These are phyloP conservation scores for Corvus hawaiiensis DNA, from an alignment of 2,113 vertebrate species.

Conservation along the genomic window DNA sequence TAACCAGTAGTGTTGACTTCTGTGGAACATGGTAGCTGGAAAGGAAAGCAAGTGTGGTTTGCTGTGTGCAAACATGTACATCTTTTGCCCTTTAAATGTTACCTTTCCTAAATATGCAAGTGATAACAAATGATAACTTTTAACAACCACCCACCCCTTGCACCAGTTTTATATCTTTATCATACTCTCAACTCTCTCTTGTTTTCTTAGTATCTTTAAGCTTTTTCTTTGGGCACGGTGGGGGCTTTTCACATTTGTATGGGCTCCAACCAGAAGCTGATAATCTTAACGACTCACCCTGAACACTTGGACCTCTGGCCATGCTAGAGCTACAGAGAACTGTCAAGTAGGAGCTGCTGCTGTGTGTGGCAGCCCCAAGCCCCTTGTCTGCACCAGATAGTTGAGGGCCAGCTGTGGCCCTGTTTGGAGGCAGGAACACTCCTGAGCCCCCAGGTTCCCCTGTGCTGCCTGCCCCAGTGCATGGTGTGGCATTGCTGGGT, in stretches of 20 bases:
- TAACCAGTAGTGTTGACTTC: not conserved
- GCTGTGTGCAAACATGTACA: rapidly evolving
- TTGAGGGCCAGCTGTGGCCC: too few species aligned
- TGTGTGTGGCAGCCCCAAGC: too few species aligned
- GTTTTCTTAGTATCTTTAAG: not conserved
- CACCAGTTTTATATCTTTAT: not conserved
- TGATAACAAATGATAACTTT: not conserved
- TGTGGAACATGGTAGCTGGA: not conserved
- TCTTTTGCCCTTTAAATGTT: not conserved
- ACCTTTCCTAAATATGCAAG: not conserved
- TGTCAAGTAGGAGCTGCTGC: too few species aligned
- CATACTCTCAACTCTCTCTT: not conserved
- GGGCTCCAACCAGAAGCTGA: not conserved
- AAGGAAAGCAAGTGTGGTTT: not conserved
- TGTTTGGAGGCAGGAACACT: not conserved
- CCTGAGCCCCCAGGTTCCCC: not conserved
- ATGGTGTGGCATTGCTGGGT: rapidly evolving
- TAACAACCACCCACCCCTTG: not conserved
- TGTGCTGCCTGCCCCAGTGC: not conserved
- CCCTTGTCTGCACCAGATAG: too few species aligned
- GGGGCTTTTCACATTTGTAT: not conserved
- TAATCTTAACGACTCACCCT: not conserved
- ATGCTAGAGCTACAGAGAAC: rapidly evolving
- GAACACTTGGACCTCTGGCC: rapidly evolving
- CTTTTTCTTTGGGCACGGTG: not conserved